A percentile compares a stretch with the other conserved stretches of the same genome.
Conservation (phyloP, 2,797 vertebrate genomes). For the Salarias fasciatus region DNA sequence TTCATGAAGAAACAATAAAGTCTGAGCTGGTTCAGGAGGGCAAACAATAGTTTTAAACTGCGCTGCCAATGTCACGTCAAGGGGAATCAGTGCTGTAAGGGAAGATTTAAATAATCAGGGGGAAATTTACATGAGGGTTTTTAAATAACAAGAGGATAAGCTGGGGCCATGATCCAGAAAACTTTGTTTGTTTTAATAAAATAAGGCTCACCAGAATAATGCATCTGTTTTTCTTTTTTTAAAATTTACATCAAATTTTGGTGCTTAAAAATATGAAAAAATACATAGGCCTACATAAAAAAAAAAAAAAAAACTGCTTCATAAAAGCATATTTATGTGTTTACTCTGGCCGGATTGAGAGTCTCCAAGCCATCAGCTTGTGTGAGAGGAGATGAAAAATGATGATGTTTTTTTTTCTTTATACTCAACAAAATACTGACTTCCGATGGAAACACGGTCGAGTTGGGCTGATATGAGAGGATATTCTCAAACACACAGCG, state of each 20-base stretch:
- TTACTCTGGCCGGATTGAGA: background rate
- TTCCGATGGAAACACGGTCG: conserved; percentile 16
- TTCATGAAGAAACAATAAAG: conserved; percentile 15
- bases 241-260: no score
- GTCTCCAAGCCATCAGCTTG: background rate
- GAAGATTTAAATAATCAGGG: conserved; percentile 4
- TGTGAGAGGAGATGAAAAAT: background rate
- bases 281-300: background rate
- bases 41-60: conserved; percentile 42
- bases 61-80: conserved; percentile 69
- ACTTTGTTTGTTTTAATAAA: no score
- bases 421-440: background rate
- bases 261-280: conserved; percentile 24
- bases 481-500: no score
- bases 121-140: no score
- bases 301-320: background rate
- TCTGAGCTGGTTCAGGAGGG: conserved; percentile 8
- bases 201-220: no score
- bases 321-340: background rate
- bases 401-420: conserved; percentile 5
- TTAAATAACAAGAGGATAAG: no score
- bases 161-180: no score
- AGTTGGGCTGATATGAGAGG: background rate
- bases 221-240: no score
- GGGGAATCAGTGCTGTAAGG: conserved; percentile 51